phyloP scores from a whole-genome alignment of 2,113 vertebrate genomes.

The Cryptotis parvus region DNA sequence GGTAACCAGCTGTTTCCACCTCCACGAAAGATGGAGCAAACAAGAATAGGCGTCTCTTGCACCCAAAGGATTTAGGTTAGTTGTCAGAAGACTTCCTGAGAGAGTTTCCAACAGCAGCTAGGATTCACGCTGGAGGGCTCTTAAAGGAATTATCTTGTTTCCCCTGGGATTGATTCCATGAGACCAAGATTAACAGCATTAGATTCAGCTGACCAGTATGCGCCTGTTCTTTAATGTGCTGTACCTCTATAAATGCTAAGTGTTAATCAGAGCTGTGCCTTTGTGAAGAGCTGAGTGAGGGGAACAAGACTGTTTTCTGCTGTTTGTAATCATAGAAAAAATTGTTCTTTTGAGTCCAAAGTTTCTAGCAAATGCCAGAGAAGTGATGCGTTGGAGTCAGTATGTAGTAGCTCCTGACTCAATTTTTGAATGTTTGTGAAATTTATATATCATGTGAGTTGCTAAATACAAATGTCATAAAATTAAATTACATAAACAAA shows the following conservation, averaged over 20 bases:
- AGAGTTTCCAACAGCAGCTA: background rate
- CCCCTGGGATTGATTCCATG: background rate
- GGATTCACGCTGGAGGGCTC: background rate
- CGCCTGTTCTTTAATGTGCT: background rate
- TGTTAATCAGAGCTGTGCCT: background rate
- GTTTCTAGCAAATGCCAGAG: slow-evolving; percentile 35
- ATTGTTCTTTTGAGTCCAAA: slow-evolving; percentile 31
- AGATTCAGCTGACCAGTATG: background rate
- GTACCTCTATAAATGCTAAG: background rate
- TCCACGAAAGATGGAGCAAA: slow-evolving; percentile 38
- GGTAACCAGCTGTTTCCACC: slow-evolving; percentile 78
- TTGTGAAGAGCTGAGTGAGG: background rate
- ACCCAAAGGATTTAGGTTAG: slow-evolving; percentile 60
- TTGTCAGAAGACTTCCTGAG: slow-evolving; percentile 69
- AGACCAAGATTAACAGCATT: background rate
- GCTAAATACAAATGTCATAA: slow-evolving; percentile 27
- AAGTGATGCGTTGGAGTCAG: background rate
- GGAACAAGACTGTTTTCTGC: background rate
- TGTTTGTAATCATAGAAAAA: slow-evolving; percentile 1
- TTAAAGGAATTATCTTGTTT: background rate
- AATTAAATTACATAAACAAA: slow-evolving; percentile 32
- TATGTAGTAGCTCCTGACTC: background rate
- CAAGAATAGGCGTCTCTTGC: background rate
- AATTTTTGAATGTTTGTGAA: slow-evolving; percentile 22
- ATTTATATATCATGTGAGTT: background rate